Conservation (phyloP, 1,140 invertebrate species). For the Stegodyphus mimosarum region DNA sequence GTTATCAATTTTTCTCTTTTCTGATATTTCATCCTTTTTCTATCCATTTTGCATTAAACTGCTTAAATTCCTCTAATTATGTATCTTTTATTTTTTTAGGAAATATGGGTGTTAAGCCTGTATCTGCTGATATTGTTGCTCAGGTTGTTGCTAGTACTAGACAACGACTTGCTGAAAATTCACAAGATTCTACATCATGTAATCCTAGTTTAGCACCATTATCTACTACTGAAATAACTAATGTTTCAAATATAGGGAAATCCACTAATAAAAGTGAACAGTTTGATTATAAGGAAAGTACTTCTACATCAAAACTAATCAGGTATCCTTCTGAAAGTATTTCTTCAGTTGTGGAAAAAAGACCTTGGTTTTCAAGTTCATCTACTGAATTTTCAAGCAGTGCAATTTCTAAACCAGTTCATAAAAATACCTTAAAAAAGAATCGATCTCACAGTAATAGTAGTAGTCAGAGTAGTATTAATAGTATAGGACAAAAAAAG, state of each 20-base stretch:
- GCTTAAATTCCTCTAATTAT: neutral
- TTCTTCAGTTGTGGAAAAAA: constrained; percentile 46
- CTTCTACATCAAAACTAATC: constrained; percentile 36
- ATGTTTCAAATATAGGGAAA: neutral
- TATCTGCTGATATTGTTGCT: constrained; percentile 62
- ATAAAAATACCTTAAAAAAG: neutral
- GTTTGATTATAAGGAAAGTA: neutral
- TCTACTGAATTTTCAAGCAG: neutral
- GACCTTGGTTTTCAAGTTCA: constrained; percentile 51
- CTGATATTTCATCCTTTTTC: too few relatives aligned
- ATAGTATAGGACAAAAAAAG: constrained; percentile 19
- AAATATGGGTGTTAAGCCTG: constrained; percentile 59
- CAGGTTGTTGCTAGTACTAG: constrained; percentile 59
- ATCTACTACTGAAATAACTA: too few relatives aligned
- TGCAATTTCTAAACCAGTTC: neutral
- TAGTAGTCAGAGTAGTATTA: constrained; percentile 53
- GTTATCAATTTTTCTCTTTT: too few relatives aligned
- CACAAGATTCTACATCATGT: neutral
- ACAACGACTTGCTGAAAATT: neutral
- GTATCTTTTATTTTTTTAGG: constrained; percentile 51
- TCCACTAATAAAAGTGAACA: neutral
- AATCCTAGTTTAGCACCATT: too few relatives aligned
- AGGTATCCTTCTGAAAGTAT: constrained; percentile 53
- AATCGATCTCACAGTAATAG: constrained; percentile 28
- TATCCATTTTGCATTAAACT: too few relatives aligned